phyloP scores from a whole-genome alignment of 1,140 invertebrate genomes.

The Drosophila nikananu region DNA sequence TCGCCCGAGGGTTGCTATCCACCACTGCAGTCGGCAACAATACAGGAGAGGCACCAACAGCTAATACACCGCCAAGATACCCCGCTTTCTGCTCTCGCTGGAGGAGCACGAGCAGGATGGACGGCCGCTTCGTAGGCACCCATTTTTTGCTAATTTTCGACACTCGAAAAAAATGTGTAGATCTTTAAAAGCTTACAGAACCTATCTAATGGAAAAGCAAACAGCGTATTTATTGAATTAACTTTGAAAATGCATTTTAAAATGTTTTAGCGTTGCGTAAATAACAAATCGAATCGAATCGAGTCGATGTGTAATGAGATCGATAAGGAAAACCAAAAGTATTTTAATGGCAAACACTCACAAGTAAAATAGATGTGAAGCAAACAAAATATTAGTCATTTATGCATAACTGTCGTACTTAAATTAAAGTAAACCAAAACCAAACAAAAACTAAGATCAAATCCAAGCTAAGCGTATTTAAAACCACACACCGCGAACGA shows the following conservation, averaged over 20 bases:
- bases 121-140: constrained; percentile 29
- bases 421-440: constrained; percentile 62
- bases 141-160: constrained; percentile 72
- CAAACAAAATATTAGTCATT: constrained; percentile 72
- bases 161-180: constrained; percentile 71
- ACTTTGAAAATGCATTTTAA: constrained; percentile 83
- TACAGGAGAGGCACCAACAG: constrained; percentile 10
- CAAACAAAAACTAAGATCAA: constrained; percentile 35
- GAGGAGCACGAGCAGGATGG: constrained; percentile 14
- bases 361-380: constrained; percentile 54
- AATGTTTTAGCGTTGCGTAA: constrained; percentile 78
- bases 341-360: constrained; percentile 66
- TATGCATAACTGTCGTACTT: constrained; percentile 78
- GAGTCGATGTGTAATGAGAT: constrained; percentile 25
- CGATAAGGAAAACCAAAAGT: constrained; percentile 53
- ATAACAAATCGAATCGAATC: constrained; percentile 44
- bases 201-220: constrained; percentile 52
- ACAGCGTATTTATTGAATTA: constrained; percentile 66
- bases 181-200: constrained; percentile 74
- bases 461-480: constrained; percentile 46
- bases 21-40: constrained; percentile 32
- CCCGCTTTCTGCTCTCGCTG: constrained; percentile 15
- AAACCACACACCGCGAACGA: constrained; percentile 30
- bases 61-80: constrained; percentile 10
- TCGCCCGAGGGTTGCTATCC: constrained; percentile 62